Evolutionary conservation across 2,888 invertebrate species (phyloP), one percentile per base, ranked within the genome.

Genomic region (Tubulanus polymorphus): DNA sequence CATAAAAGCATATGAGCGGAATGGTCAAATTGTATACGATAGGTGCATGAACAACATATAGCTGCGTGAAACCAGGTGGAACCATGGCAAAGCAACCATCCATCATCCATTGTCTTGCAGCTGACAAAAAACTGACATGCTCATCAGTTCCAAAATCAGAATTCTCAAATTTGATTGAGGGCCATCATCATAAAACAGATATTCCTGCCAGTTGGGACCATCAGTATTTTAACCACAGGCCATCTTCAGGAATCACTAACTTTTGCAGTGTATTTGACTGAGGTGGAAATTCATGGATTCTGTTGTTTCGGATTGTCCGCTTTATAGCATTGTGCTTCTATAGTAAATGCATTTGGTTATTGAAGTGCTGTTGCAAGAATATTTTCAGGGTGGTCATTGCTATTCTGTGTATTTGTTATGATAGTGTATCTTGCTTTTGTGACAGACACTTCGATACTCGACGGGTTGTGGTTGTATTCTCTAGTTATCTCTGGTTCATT

Each of bases 21-120:
- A 41, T 37, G n/a, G 3, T 23, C 23, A 23, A n/a, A 37, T 32
- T 32, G n/a, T 51, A 25, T 26, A 26, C 51, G 41, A 51, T 23
- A 5, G n/a, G 41, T 20, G n/a, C 37, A 2, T 26, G 15, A 12
- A 41, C 37, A 25, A 51, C 51, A 37, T 45, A 51, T 27, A 51
- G 41, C 20, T 45, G 41, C 8, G 28, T 28, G 28, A 51, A 51
- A 25, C 45, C 37, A 3, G 3, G 26, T 25, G 41, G 2, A 23
- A n/a, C 28, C 51, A 51, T 45, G 25, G 51, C 10, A 45, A 18
- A 51, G 41, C 41, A 37, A 12, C 51, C 51, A 41, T 45, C 45
- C 18, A 45, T 51, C 41, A 51, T 28, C 41, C 28, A 45, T 15
- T 15, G 37, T 28, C 26, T 18, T 35, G 26, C 25, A 27, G n/a